Base-by-base conservation (phyloP, 2,797 vertebrate species). In the Anisognathus igniventris region DNA sequence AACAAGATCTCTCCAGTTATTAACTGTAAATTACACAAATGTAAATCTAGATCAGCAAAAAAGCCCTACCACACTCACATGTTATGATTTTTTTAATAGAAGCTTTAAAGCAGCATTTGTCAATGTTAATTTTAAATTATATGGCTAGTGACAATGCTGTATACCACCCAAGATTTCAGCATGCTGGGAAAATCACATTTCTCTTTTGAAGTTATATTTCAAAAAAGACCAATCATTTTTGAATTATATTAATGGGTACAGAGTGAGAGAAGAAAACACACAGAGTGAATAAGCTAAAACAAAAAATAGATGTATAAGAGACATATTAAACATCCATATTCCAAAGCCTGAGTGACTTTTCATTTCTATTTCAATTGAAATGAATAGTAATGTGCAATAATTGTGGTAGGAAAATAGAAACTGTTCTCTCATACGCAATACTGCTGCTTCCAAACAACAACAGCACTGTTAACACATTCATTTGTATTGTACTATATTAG, bases 41-140 rank as follows among this genome's bases (percentile, higher is more conserved):
- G 25, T 72, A 90, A 94, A 92, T 66, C 30, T 51, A 88, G 56
- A 88, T 67, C 56, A 71, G 35, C 9, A 91, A 60, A 75, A 83
- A 88, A 86, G 64, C 58, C 60, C 50, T 62, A 66, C 56, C 56
- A 0, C 62, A 53, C 24, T 89, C 67, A 47, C 18, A 44, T 53
- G 25, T 57, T 83, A 82, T 19, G n/a, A 73, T 75, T 84, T 90
- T 90, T 92, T 91, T 79, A 96, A 78, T n/a, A 91, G 80, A 90
- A 58, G 47, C n/a, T 90, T 90, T 83, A 91, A 91, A 90, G 73
- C 9, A 76, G 47, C 27, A 81, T 92, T 96, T 94, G 83, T 86
- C 79, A 84, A 19, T 84, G 33, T 88, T 93, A 91, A 95, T 94
- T 96, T 92, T 65, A 72, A 93, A 84, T 94, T 86, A 42, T 84